These are phyloP conservation scores for Drosophila kikkawai DNA, from an alignment of 1,140 invertebrate species.

Conservation along the genomic window DNA sequence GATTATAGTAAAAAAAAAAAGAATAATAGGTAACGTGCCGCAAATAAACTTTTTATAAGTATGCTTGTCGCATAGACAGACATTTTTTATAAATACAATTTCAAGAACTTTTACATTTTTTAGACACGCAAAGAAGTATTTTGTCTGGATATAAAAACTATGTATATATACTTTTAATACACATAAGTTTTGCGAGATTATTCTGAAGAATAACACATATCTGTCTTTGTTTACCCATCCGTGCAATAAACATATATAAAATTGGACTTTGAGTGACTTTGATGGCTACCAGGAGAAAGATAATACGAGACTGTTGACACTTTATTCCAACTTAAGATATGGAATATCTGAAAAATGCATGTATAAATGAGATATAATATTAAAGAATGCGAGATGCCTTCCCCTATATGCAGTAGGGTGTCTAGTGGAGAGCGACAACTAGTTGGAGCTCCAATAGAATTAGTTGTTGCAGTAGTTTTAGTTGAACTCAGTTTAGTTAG, in stretches of 20 bases:
- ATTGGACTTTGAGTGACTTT: conserved; percentile 32
- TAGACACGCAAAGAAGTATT: conserved; percentile 19
- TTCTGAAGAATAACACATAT: conserved; percentile 18
- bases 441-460: conserved; percentile 27
- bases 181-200: conserved; percentile 20
- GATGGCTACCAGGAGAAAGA: conserved; percentile 1
- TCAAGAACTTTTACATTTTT: conserved; percentile 42
- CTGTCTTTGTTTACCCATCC: conserved; percentile 23
- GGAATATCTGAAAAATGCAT: conserved; percentile 1
- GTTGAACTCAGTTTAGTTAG: conserved; percentile 44
- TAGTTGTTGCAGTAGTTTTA: conserved; percentile 25
- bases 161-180: conserved; percentile 8
- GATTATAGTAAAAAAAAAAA: not conserved
- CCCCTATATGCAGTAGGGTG: conserved; percentile 21
- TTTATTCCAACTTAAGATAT: not conserved
- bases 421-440: conserved; percentile 25
- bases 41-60: conserved; percentile 17
- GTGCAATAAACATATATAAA: conserved; percentile 3
- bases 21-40: conserved; percentile 12
- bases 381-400: not conserved
- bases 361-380: not conserved
- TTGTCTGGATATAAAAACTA: conserved; percentile 21
- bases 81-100: conserved; percentile 34
- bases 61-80: not conserved
- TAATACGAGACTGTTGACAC: conserved; percentile 12